These are phyloP conservation scores for Pseudonaja textilis DNA, from an alignment of 2,113 vertebrate genomes.

Conservation along the genomic window DNA sequence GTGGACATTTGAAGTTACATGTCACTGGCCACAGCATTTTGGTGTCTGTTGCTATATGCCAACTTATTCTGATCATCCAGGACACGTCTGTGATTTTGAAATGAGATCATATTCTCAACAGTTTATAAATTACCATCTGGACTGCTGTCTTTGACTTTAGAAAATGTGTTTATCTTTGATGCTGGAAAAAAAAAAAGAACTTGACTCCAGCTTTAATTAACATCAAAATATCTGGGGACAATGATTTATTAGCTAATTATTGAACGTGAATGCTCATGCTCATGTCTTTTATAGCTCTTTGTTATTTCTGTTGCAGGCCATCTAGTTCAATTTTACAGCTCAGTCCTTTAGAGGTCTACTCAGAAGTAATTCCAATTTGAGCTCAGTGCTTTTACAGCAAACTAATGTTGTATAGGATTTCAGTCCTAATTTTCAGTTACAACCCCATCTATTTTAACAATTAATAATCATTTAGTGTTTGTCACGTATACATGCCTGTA, in stretches of 20 bases:
- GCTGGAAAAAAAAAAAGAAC: constrained; percentile 29
- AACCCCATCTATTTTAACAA: background rate
- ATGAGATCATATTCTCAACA: constrained; percentile 41
- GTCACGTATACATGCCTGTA: constrained; percentile 13
- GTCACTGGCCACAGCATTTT: constrained; percentile 22
- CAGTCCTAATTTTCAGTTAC: background rate
- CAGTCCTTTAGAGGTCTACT: background rate
- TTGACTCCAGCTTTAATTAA: constrained; percentile 57
- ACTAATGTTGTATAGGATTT: background rate
- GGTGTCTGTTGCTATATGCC: constrained; percentile 23
- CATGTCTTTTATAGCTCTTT: constrained; percentile 39
- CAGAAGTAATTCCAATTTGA: background rate
- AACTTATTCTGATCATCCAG: constrained; percentile 40
- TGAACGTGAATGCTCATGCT: constrained; percentile 35
- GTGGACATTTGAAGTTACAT: constrained; percentile 11
- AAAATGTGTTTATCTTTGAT: constrained; percentile 55
- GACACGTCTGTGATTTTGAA: constrained; percentile 39
- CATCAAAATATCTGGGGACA: constrained; percentile 42
- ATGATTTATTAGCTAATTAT: constrained; percentile 56
- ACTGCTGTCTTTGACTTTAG: constrained; percentile 13
- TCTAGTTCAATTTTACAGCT: constrained; percentile 20
- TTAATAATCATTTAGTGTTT: constrained; percentile 26
- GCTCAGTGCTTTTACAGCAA: background rate
- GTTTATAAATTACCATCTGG: constrained; percentile 58
- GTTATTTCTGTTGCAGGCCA: background rate